Evolutionary conservation across 2,113 vertebrate species (phyloP).

Genomic region (Anas platyrhynchos): DNA sequence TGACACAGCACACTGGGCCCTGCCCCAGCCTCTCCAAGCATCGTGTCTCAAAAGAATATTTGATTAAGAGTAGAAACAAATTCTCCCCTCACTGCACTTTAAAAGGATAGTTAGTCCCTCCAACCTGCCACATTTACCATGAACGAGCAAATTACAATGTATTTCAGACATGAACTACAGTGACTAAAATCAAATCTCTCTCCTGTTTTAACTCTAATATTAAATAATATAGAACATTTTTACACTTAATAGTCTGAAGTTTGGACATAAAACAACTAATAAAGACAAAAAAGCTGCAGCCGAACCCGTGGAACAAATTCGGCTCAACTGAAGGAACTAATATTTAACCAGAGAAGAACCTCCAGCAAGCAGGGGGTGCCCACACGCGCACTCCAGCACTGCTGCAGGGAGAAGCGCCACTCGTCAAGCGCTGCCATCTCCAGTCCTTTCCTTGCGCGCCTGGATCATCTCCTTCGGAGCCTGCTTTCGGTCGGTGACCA

Average conservation of each 20-base stretch:
- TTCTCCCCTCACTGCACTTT: background rate
- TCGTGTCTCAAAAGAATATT: background rate
- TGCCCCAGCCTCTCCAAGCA: background rate
- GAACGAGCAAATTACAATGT: constrained; percentile 33
- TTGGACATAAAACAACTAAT: constrained; percentile 55
- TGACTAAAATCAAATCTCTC: constrained; percentile 59
- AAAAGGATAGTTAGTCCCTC: constrained; percentile 40
- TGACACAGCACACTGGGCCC: background rate
- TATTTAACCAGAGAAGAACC: constrained; percentile 26
- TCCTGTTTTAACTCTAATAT: constrained; percentile 35
- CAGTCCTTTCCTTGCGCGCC: constrained; percentile 81
- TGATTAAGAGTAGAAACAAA: constrained; percentile 23
- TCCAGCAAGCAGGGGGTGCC: background rate
- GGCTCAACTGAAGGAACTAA: background rate
- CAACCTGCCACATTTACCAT: constrained; percentile 28
- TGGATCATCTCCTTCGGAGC: constrained; percentile 77
- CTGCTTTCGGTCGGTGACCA: constrained; percentile 80
- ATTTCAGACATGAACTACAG: constrained; percentile 42
- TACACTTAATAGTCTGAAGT: constrained; percentile 36
- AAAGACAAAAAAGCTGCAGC: background rate
- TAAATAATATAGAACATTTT: constrained; percentile 60
- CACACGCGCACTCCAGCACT: background rate
- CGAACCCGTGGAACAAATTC: background rate
- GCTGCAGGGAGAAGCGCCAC: background rate
- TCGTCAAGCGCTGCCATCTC: constrained; percentile 79